Base-by-base conservation (phyloP, 2,113 vertebrate genomes). In the Microcebus tavaratra region DNA sequence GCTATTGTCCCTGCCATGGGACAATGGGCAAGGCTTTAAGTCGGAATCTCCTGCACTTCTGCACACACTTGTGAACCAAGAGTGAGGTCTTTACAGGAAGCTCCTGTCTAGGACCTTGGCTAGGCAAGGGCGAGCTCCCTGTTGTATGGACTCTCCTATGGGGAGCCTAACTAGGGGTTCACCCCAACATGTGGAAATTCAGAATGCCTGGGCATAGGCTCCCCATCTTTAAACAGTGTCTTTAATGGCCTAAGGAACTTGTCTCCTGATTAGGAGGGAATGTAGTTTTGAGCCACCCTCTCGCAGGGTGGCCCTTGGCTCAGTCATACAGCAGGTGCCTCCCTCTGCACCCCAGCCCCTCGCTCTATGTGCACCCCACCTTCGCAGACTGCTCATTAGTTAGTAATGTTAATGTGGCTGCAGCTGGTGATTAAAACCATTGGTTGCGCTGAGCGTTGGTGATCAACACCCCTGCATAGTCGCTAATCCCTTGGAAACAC, bases 401-500 rank as follows among this genome's bases (percentile, higher is more conserved):
- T 68, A 84, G 84, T 91, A 48, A 91, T 79, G 65, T 76, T 83
- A 96, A 91, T 36, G 23, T 68, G 87, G 70, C 79, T 78, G n/a
- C 68, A 80, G 73, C 70, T 85, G 55, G 79, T 93, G 73, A 97
- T 96, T 96, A 80, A 96, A 95, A 92, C 91, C 83, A 90, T 90
- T 80, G 91, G 82, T 80, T 88, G 31, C 87, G 85, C 70, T 67
- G 75, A 89, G 53, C 92, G 92, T 79, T 55, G 53, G 91, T 0
- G 21, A 90, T 90, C 92, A 72, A 50, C 94, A 91, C 88, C 96
- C 84, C 84, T 94, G 91, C 90, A 95, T 90, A 94, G 94, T 88
- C 95, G 95, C 76, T 96, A 97, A 98, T 96, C 93, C 95, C 91
- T 91, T 78, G 55, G 91, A 96, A 98, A 92, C 95, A 95, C 94